Percentiles rank a stretch among this genome's conserved stretches.
These are phyloP conservation scores for Maniola hyperantus DNA, from an alignment of 2,888 invertebrate species.

Conservation along the genomic window DNA sequence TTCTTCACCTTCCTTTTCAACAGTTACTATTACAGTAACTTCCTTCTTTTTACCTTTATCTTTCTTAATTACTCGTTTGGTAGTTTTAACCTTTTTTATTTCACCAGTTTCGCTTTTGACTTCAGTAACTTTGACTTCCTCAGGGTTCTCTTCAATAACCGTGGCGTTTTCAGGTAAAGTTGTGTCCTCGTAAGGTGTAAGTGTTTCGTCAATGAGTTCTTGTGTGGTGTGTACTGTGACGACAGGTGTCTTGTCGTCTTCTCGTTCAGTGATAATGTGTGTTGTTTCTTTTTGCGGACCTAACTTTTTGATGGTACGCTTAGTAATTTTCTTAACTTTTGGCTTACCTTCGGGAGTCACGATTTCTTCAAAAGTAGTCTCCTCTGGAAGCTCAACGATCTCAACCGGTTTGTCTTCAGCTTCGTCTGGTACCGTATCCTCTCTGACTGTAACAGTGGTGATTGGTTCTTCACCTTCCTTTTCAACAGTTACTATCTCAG, in stretches of 20 bases:
- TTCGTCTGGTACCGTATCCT: not conserved
- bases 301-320: too few species aligned
- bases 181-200: not conserved
- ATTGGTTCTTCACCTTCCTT: not conserved
- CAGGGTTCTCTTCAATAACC: conserved; percentile 27
- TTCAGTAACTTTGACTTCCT: conserved; percentile 31
- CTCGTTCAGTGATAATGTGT: too few species aligned
- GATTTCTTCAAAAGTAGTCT: too few species aligned
- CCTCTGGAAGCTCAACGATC: too few species aligned
- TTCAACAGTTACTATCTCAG: not conserved
- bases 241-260: not conserved
- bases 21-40: conserved; percentile 33
- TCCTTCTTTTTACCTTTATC: conserved; percentile 48
- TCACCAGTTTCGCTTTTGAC: conserved; percentile 3
- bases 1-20: conserved; percentile 18
- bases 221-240: not conserved
- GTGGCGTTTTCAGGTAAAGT: not conserved
- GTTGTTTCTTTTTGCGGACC: too few species aligned
- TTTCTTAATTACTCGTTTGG: conserved; percentile 29
- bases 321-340: too few species aligned
- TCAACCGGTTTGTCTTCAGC: too few species aligned
- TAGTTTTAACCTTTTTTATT: conserved; percentile 27
- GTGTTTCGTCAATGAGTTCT: not conserved
- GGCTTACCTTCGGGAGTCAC: too few species aligned
- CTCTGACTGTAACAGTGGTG: not conserved